Base-by-base conservation (phyloP, 2,888 invertebrate species). In the Heliconius ethilla region DNA sequence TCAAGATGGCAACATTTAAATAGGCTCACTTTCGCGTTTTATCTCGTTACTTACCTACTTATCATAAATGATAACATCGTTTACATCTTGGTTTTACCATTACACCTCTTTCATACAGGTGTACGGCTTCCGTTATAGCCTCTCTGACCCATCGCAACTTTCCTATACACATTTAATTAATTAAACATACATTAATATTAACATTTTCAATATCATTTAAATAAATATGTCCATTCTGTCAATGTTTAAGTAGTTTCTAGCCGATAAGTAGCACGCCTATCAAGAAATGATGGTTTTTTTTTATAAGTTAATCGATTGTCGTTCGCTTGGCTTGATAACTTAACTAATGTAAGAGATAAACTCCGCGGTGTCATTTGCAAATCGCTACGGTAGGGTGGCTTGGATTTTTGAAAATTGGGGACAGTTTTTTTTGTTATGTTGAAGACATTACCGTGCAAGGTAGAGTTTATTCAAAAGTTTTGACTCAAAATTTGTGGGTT, bases 261-360 rank as follows among this genome's bases (percentile, higher is more conserved):
- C 55, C 40, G 65, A 65, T 75, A 80, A 80, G 78, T 80, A 80
- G 80, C 76, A 78, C 78, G 70, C 70, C 70, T 65, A 76, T 80
- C 78, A 25, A 74, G 51, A 76, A 75, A 78, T 76, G 69, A 78
- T 29, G 65, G 22, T 65, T 40, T 76, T 80, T 79, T 79, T 78
- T 55, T 75, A 66, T 73, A 75, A 74, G 65, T 74, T 80, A 80
- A 80, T 80, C 78, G 78, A 78, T 76, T 79, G 69, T 78, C 75
- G 77, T 74, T 80, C 78, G 74, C 65, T 70, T 74, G 76, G 40
- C 69, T 78, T 78, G 72, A 76, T 78, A 78, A 78, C 78, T 78
- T 75, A 79, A 78, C 79, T 75, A 75, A 78, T 79, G 74, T 77
- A 59, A 33, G 66, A 78, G 78, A 78, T 78, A 75, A 74, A 76